Conservation (phyloP, 2,797 vertebrate species). For the Dermochelys coriacea region DNA sequence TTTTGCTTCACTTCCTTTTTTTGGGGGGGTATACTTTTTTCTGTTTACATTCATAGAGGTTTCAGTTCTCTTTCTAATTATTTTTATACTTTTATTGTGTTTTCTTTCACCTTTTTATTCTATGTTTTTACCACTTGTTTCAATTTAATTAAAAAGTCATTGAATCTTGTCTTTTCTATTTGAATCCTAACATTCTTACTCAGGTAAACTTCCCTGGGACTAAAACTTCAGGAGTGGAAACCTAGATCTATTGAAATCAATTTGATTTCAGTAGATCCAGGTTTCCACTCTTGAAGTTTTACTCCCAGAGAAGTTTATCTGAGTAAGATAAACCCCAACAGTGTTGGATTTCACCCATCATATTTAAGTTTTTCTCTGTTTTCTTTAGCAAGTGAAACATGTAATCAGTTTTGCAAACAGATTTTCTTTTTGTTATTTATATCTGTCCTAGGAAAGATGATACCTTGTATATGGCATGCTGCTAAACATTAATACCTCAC, state of each 20-base stretch:
- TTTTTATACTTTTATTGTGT: conserved; percentile 2
- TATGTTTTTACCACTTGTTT: neutral
- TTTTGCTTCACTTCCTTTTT: conserved; percentile 41
- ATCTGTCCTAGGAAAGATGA: neutral
- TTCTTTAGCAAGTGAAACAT: neutral
- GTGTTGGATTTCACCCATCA: neutral
- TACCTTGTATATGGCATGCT: neutral
- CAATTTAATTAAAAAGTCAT: neutral
- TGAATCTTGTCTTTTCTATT: neutral
- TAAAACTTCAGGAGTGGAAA: neutral
- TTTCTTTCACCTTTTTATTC: neutral
- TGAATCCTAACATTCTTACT: neutral
- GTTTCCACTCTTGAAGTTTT: no score
- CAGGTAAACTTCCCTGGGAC: neutral
- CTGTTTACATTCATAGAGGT: conserved; percentile 20
- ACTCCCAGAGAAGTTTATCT: no score
- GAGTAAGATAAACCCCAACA: neutral
- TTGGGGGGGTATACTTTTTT: conserved; percentile 44
- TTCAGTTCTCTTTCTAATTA: conserved; percentile 58
- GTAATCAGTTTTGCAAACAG: neutral
- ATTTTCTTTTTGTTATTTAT: neutral
- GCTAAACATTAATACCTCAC: neutral
- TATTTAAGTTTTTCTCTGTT: neutral
- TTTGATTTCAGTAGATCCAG: neutral
- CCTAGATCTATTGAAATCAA: neutral